Conservation (phyloP, 2,888 invertebrate species). For the Pseudoips prasinana region DNA sequence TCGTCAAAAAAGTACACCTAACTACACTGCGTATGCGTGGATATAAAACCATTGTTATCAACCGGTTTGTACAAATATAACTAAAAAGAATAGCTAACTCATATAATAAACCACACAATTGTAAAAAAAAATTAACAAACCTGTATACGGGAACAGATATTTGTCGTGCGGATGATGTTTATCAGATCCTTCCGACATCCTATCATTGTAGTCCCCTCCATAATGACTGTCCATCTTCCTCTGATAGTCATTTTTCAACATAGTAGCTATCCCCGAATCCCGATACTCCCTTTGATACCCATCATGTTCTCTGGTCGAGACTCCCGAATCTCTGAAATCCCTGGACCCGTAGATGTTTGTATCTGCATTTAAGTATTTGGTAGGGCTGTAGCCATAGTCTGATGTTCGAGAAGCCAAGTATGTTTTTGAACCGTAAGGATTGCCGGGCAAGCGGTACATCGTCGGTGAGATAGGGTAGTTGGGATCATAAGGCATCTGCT, state of each 20-base stretch:
- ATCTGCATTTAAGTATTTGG: conserved; percentile 66
- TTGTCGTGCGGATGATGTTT: conserved; percentile 88
- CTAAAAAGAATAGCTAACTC: too few relatives aligned
- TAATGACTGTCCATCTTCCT: conserved; percentile 74
- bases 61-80: too few relatives aligned
- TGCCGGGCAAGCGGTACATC: conserved; percentile 70
- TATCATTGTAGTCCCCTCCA: conserved; percentile 81
- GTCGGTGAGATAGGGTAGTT: conserved; percentile 76
- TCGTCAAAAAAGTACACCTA: too few relatives aligned
- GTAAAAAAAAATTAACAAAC: conserved; percentile 65
- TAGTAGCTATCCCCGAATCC: conserved; percentile 74
- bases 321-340: conserved; percentile 62
- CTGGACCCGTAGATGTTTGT: conserved; percentile 65
- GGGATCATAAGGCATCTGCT: conserved; percentile 73
- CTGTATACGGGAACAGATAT: conserved; percentile 92
- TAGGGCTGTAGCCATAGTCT: conserved; percentile 76
- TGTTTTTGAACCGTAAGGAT: conserved; percentile 76
- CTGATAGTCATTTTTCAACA: conserved; percentile 79
- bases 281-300: conserved; percentile 70
- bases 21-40: too few relatives aligned
- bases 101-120: too few relatives aligned
- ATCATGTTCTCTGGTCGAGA: conserved; percentile 66
- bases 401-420: conserved; percentile 70
- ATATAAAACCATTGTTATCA: too few relatives aligned
- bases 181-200: conserved; percentile 87